Evolutionary conservation across 2,797 vertebrate species (phyloP).

Genomic region (Poeciliopsis turneri): DNA sequence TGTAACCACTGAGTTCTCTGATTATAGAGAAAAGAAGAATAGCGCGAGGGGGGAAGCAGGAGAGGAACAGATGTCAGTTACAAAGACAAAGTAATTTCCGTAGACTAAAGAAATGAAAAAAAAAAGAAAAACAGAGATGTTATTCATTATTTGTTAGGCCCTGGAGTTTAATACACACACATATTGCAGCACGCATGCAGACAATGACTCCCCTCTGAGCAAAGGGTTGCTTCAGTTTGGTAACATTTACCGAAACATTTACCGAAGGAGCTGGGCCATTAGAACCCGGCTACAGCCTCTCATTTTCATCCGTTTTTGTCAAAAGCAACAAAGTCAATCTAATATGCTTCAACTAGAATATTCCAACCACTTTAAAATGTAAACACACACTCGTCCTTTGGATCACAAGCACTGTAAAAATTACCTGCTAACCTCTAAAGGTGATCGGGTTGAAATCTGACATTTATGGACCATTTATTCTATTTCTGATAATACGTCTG

Average conservation of each 20-base stretch:
- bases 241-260: background rate
- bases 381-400: background rate
- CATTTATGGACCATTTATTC: background rate
- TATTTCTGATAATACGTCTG: background rate
- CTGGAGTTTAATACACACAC: slow-evolving; percentile 38
- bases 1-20: slow-evolving; percentile 75
- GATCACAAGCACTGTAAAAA: background rate
- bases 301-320: background rate
- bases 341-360: background rate
- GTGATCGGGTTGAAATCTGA: background rate
- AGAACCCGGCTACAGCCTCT: background rate
- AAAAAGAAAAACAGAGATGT: slow-evolving; percentile 38
- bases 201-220: slow-evolving; percentile 55
- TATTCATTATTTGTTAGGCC: slow-evolving; percentile 70
- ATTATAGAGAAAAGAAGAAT: slow-evolving; percentile 78
- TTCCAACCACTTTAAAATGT: background rate
- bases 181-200: slow-evolving; percentile 23
- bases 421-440: background rate
- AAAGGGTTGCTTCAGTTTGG: slow-evolving; percentile 9
- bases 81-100: slow-evolving; percentile 75
- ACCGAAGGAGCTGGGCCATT: background rate
- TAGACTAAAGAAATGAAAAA: slow-evolving; percentile 38
- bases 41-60: slow-evolving; percentile 36
- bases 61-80: slow-evolving; percentile 78
- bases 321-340: background rate